Evolutionary conservation across 1,140 invertebrate species (phyloP).

Genomic region (Aradophagus sp.): DNA sequence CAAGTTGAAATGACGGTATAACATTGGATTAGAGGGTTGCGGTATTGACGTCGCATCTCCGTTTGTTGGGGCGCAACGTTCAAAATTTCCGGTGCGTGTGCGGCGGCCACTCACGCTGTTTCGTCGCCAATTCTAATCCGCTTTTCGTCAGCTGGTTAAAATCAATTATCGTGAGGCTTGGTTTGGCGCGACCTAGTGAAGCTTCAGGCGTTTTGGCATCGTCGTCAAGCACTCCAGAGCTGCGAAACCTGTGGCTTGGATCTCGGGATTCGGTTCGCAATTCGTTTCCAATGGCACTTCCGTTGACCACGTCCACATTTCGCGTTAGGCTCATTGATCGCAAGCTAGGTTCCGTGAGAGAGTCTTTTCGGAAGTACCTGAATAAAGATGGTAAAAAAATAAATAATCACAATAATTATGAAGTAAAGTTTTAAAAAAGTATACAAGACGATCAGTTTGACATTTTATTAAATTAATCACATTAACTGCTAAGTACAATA

Average conservation of each 20-base stretch:
- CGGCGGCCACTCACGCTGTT: conserved; percentile 39
- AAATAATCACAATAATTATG: too few relatives aligned
- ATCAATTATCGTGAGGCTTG: conserved; percentile 82
- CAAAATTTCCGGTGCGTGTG: conserved; percentile 10
- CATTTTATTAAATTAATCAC: too few relatives aligned
- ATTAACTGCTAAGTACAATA: too few relatives aligned
- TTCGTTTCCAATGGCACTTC: conserved; percentile 57
- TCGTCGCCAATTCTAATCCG: conserved; percentile 74
- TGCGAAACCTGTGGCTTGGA: conserved; percentile 71
- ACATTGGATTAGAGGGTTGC: conserved; percentile 1
- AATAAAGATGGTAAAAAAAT: too few relatives aligned
- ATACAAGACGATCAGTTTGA: too few relatives aligned
- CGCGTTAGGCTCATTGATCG: conserved; percentile 71
- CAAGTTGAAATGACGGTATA: not conserved
- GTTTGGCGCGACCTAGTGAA: conserved; percentile 64
- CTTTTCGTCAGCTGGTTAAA: conserved; percentile 81
- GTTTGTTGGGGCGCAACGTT: not conserved
- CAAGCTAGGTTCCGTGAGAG: conserved; percentile 56
- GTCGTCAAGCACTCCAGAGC: conserved; percentile 65
- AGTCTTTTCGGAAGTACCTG: conserved; percentile 66
- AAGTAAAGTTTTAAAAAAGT: too few relatives aligned
- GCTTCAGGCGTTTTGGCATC: conserved; percentile 25
- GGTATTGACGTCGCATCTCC: conserved; percentile 1
- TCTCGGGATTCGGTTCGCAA: conserved; percentile 55
- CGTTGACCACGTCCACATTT: conserved; percentile 57